Conservation (phyloP, 2,888 invertebrate genomes). For the Xylota sylvarum region DNA sequence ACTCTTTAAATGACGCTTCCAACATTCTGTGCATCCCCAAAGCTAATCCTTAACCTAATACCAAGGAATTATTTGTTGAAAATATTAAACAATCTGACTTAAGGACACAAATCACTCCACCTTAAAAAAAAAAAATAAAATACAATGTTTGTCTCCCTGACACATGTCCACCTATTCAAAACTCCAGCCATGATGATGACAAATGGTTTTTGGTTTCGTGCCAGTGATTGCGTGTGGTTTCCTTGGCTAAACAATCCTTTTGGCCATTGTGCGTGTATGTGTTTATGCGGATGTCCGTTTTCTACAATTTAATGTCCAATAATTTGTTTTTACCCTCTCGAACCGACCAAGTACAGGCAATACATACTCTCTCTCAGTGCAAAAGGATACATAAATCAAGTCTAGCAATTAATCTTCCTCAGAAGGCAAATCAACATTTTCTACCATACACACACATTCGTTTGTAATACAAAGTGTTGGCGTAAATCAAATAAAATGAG, state of each 20-base stretch:
- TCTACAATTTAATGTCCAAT: slow-evolving; percentile 50
- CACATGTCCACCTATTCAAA: slow-evolving; percentile 3
- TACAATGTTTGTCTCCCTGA: slow-evolving; percentile 1
- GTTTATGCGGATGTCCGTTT: neutral
- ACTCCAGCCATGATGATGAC: slow-evolving; percentile 39
- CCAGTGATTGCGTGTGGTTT: slow-evolving; percentile 37
- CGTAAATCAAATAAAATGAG: slow-evolving; percentile 59
- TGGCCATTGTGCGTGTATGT: neutral
- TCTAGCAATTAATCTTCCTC: slow-evolving; percentile 57
- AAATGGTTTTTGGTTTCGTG: slow-evolving; percentile 33
- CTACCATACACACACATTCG: slow-evolving; percentile 15
- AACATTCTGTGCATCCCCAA: no score
- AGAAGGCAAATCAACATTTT: slow-evolving; percentile 45
- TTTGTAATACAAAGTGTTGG: slow-evolving; percentile 44
- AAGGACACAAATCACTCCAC: neutral
- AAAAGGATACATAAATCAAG: slow-evolving; percentile 52
- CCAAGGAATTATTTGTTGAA: neutral
- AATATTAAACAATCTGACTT: neutral
- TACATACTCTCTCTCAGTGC: neutral
- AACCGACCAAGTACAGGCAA: neutral
- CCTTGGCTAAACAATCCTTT: slow-evolving; percentile 37
- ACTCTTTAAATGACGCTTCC: no score
- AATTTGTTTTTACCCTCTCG: slow-evolving; percentile 40
- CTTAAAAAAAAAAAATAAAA: no score
- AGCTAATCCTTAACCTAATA: no score